These are phyloP conservation scores for Saccostrea cuccullata DNA, from an alignment of 1,140 invertebrate species.

Conservation along the genomic window DNA sequence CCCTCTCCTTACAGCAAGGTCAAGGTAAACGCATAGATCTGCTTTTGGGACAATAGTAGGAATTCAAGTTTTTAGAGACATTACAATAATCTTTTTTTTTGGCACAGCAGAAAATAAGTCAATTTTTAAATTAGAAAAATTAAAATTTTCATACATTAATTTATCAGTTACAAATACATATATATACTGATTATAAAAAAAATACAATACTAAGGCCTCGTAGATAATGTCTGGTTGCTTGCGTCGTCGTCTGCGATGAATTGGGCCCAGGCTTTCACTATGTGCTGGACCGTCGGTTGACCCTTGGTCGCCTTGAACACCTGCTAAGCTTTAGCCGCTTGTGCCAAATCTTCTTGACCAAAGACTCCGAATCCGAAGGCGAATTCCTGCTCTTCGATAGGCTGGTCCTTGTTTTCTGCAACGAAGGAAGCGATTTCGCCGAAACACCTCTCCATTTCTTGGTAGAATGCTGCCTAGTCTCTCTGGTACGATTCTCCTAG, in stretches of 20 bases:
- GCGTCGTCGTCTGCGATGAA: constrained; percentile 41
- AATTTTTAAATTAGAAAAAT: too few relatives aligned
- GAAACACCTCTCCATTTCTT: constrained; percentile 43
- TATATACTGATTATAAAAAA: too few relatives aligned
- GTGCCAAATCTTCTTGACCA: constrained; percentile 35
- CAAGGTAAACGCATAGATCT: too few relatives aligned
- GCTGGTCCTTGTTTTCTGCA: constrained; percentile 5
- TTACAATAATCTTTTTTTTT: too few relatives aligned
- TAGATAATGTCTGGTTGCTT: neutral
- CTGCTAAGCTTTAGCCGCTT: neutral
- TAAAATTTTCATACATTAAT: too few relatives aligned
- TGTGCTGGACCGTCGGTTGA: neutral
- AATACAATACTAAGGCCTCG: neutral
- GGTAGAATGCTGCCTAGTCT: constrained; percentile 10
- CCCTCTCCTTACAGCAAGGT: too few relatives aligned
- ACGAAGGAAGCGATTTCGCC: constrained; percentile 18
- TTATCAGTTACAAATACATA: too few relatives aligned
- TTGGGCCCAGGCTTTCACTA: constrained; percentile 46
- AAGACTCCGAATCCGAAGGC: constrained; percentile 33
- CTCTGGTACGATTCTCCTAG: neutral
- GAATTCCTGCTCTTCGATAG: constrained; percentile 26
- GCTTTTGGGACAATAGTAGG: too few relatives aligned
- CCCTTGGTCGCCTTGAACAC: constrained; percentile 2
- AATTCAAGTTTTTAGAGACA: too few relatives aligned
- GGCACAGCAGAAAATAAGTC: too few relatives aligned